Evolutionary conservation across 2,797 vertebrate genomes (phyloP), one percentile per base, ranked within the genome.

Genomic region (Psittacula echo): DNA sequence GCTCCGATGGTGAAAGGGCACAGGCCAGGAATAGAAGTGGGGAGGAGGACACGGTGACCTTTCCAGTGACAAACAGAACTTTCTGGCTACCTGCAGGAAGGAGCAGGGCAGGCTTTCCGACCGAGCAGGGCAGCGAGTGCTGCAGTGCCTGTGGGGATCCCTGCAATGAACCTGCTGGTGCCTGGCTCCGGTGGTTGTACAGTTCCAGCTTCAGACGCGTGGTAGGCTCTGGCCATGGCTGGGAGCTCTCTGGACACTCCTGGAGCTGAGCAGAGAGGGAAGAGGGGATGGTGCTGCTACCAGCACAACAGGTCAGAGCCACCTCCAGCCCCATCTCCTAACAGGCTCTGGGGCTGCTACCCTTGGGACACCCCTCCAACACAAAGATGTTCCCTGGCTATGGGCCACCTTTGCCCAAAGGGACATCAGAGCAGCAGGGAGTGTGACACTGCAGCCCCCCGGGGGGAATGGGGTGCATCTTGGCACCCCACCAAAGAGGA

Each of bases 31-130:
- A 94, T 90, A 94, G 94, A 82, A 87, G 21, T 60, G 42, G 80
- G 58, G 62, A 90, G 87, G 81, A 96, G 95, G 94, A 90, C 79
- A 2, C 65, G 4, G 62, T 97, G 97, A 96, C 96, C 96, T 97
- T 97, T 95, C 94, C 75, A 85, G 64, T 83, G 94, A 96, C 9
- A 7, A 72, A 68, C 47, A 78, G 94, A 96, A 96, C 93, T 96
- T 96, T 86, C 70, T 26, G 29, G 94, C 66, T 83, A 92, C 93
- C 85, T 81, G 94, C 90, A 87, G 95, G 76, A 96, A 95, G 58
- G 86, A n/a, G 13, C 92, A 74, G 64, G 73, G 79, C 80, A 60
- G 77, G 85, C 68, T 95, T 30, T 9, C 30, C 61, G 87, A 94
- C 86, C 67, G 29, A 87, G 81, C n/a, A 18, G 89, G 65, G 44